Percentiles rank a stretch among this genome's conserved stretches.
phyloP scores from a whole-genome alignment of 92 coral and sea anemone genomes.

The Virgularia gustaviana region DNA sequence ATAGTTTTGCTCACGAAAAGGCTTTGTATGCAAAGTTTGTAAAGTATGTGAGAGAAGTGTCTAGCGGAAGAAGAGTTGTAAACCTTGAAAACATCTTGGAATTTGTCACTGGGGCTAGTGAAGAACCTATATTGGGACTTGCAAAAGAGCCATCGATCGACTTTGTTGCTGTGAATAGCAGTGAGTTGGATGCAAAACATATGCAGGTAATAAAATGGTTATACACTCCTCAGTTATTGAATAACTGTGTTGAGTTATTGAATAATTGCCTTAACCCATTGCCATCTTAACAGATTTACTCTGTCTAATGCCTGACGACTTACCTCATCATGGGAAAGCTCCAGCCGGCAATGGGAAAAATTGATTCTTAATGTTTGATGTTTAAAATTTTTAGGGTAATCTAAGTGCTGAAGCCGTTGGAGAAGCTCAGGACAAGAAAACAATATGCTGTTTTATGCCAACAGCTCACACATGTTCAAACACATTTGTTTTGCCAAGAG shows the following conservation, averaged over 20 bases:
- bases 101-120: constrained; percentile 45
- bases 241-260: no score
- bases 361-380: no score
- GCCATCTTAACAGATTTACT: no score
- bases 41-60: constrained; percentile 50
- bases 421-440: constrained; percentile 1
- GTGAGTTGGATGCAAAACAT: constrained; percentile 6
- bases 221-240: no score
- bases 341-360: no score
- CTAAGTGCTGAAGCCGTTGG: background rate
- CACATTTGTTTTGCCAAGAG: constrained; percentile 23
- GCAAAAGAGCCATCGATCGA: constrained; percentile 19
- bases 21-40: constrained; percentile 41
- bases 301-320: no score
- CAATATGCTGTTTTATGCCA: constrained; percentile 8
- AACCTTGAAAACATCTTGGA: constrained; percentile 37
- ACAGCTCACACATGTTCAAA: constrained; percentile 33
- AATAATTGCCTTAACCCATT: no score
- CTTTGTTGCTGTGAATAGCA: constrained; percentile 1
- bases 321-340: no score
- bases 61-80: constrained; percentile 45
- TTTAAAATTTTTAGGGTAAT: background rate
- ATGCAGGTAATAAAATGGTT: background rate
- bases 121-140: constrained; percentile 39
- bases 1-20: constrained; percentile 25